A percentile compares a stretch with the other conserved stretches of the same genome.
These are phyloP conservation scores for Bembecia ichneumoniformis DNA, from an alignment of 2,888 invertebrate species.

Conservation along the genomic window DNA sequence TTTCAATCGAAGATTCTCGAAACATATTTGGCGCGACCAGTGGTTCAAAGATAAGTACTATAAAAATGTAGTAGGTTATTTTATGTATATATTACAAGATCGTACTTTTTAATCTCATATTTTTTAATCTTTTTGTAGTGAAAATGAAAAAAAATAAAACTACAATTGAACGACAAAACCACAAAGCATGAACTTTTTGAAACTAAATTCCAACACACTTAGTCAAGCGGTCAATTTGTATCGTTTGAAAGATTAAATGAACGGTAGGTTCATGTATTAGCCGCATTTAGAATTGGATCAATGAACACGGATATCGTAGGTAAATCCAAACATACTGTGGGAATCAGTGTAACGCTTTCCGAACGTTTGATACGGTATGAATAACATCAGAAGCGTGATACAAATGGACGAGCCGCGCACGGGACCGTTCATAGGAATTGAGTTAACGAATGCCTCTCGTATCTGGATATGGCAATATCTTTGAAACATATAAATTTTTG, in stretches of 20 bases:
- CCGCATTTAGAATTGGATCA: background rate
- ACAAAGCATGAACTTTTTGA: no score
- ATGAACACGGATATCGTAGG: conserved; percentile 9
- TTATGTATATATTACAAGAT: no score
- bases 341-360: conserved; percentile 47
- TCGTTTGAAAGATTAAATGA: background rate
- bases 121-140: no score
- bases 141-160: no score
- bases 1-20: no score
- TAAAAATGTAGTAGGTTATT: no score
- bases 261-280: background rate
- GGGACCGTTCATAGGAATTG: conserved; percentile 13
- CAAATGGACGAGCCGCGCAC: conserved; percentile 48
- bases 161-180: no score
- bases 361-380: conserved; percentile 63
- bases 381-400: conserved; percentile 59
- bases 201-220: no score
- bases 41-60: no score
- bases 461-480: conserved; percentile 36
- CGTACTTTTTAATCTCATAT: no score
- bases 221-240: no score
- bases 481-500: background rate
- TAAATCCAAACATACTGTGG: conserved; percentile 26
- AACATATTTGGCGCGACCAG: no score
- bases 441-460: conserved; percentile 3